Conservation (phyloP, 1,140 invertebrate genomes). For the Linepithema humile region DNA sequence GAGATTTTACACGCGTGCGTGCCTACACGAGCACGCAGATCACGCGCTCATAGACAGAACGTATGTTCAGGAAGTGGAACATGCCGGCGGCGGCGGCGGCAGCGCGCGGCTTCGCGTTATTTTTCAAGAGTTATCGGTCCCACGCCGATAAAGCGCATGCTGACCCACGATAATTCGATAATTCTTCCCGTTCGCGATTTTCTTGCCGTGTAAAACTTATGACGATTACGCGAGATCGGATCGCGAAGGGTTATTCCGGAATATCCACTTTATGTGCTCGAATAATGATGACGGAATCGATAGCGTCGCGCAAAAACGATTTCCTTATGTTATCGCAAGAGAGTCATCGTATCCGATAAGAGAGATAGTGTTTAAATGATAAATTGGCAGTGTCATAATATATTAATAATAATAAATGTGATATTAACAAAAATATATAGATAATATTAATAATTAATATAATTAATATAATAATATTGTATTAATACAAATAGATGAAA, state of each 20-base stretch:
- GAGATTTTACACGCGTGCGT: constrained; percentile 40
- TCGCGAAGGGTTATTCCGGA: neutral
- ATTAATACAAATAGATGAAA: no score
- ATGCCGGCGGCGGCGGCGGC: neutral
- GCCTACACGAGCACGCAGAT: constrained; percentile 13
- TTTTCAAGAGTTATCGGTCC: constrained; percentile 41
- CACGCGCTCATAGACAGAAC: neutral
- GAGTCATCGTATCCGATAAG: no score
- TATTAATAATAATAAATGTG: no score
- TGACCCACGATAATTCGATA: constrained; percentile 45
- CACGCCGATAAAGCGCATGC: constrained; percentile 9
- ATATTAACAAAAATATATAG: no score
- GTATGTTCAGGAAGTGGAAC: neutral
- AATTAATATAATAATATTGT: no score
- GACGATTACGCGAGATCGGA: neutral
- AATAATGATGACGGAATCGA: neutral
- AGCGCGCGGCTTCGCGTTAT: neutral
- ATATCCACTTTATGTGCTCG: neutral
- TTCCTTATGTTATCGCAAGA: neutral
- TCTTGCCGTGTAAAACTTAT: neutral
- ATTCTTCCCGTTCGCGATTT: neutral
- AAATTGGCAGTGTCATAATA: no score
- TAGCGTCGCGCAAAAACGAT: neutral
- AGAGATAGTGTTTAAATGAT: no score
- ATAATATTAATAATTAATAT: no score